Base-by-base conservation (phyloP, 2,113 vertebrate genomes). In the Psephotus haematonotus region DNA sequence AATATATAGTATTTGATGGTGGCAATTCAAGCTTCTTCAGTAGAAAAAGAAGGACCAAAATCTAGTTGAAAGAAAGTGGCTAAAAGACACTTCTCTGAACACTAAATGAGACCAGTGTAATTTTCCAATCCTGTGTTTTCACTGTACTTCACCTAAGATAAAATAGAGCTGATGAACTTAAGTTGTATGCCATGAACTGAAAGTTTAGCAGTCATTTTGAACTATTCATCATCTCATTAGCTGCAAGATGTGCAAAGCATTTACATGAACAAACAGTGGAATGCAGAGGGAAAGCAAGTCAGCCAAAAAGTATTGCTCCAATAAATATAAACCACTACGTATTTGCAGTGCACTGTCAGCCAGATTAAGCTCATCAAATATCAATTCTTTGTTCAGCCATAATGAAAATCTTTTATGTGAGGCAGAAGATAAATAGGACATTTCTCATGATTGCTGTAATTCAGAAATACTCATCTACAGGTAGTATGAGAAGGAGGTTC, bases 351-450 rank as follows among this genome's bases (percentile, higher is more conserved):
- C 35, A 41, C 53, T 70, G 43, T 46, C 37, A 92, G 13, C 4
- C 46, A 90, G 46, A 83, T 85, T 81, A 91, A 81, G 37, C 46
- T 92, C 59, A 88, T 92, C 63, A 94, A 94, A 93, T 81, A 95
- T 8, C 68, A 82, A 43, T 90, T 67, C 71, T 83, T 93, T 94
- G 28, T 81, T 67, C 76, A 86, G 64, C 63, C 88, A 52, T 78
- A 90, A 94, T 39, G 71, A 91, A 92, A 79, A 60, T 12, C 17
- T 82, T 76, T 76, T 57, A 86, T 0, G 0, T 80, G 60, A 88
- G 16, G 43, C 60, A 81, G 53, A 94, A 94, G 47, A 77, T 46
- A 92, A 88, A 90, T 35, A 35, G 46, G n/a, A 37, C 28, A 59
- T 93, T 87, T 88, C 10, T 85, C 67, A 77, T 41, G 19, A 92